Base-by-base conservation (phyloP, 2,113 vertebrate species). In the Mungos mungo region DNA sequence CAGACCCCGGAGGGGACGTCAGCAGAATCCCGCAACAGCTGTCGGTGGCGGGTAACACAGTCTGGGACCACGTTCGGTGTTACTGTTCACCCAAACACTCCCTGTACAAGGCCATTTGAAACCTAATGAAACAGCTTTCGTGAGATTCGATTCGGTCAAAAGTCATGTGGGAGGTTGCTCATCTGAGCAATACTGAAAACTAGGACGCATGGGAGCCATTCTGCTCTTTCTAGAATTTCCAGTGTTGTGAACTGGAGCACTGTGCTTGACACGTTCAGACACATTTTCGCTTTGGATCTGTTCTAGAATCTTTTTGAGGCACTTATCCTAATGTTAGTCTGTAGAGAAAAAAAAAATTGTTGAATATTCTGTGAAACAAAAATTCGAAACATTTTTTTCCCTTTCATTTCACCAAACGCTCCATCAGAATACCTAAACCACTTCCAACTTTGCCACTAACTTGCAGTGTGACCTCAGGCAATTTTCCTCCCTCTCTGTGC, bases 401-500 rank as follows among this genome's bases (percentile, higher is more conserved):
- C 41, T 76, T 82, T 68, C 94, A 54, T 91, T 76, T 93, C 93
- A 77, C 96, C 76, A 72, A 84, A 96, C 92, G 76, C 29, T 18
- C 35, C 38, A 84, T 93, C 41, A 60, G 65, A 41, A 66, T 41
- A 87, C 52, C 69, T 93, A 85, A 60, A 18, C 14, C 68, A 88
- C 27, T 96, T 66, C 63, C 83, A 87, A 35, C 77, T 52, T 79
- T 86, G 63, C 47, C 52, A 69, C 74, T 93, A 93, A 83, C 90
- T 84, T 38, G 57, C 79, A 87, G 1, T 60, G 87, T 96, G 95
- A 92, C 94, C 94, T 80, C 18, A 1, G 89, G 71, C 50, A n/a
- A 71, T 84, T 92, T 92, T 57, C 79, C 76, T 85, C 90, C 83
- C 65, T 92, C 57, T 95, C 96, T 85, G 87, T 96, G 74, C 74